Evolutionary conservation across 2,113 vertebrate species (phyloP), one percentile per base, ranked within the genome.

Genomic region (Cololabis saira): DNA sequence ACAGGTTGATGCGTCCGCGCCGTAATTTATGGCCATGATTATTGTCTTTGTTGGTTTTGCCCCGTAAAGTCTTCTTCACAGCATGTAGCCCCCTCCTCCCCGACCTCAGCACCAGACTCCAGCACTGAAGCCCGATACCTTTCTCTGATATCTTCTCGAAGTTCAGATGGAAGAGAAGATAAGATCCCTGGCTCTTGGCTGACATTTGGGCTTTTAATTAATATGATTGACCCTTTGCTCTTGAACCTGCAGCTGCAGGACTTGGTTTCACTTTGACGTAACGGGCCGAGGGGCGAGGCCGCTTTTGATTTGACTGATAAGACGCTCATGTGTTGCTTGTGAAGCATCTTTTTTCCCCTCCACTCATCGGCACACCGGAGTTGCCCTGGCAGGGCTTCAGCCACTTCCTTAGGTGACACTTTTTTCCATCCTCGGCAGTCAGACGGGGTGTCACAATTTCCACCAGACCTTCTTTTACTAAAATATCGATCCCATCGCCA

Each of bases 1-100:
- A 92, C 86, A 91, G 85, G 80, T 90, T 86, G 71, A 86, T 90
- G 86, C 66, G 73, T 74, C 62, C 51, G 59, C 12, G 0, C 18
- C 19, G n/a, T 57, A 71, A 87, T 90, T 89, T 90, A 90, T 56
- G 42, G 61, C 66, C 42, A 2, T 10, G 66, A 87, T 90, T 71
- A 58, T 44, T 44, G 73, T 75, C 78, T 81, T 86, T 89, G 77
- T 86, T 87, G 62, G 81, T 71, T 74, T 67, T 81, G 61, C 78
- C 55, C 61, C 74, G 52, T 64, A 65, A 81, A 59, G 68, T 33
- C 63, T 40, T 59, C 18, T 22, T 60, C 66, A 41, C 71, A 16
- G 19, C n/a, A 0, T 1, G 21, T 10, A 52, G 18, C 14, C 41
- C 58, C 45, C 52, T 30, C 51, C 42, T n/a, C 53, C 52, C 17